Percentiles rank a stretch among this genome's conserved stretches.
Evolutionary conservation across 1,140 invertebrate species (phyloP).

Genomic region (Cyrtorhinus lividipennis): DNA sequence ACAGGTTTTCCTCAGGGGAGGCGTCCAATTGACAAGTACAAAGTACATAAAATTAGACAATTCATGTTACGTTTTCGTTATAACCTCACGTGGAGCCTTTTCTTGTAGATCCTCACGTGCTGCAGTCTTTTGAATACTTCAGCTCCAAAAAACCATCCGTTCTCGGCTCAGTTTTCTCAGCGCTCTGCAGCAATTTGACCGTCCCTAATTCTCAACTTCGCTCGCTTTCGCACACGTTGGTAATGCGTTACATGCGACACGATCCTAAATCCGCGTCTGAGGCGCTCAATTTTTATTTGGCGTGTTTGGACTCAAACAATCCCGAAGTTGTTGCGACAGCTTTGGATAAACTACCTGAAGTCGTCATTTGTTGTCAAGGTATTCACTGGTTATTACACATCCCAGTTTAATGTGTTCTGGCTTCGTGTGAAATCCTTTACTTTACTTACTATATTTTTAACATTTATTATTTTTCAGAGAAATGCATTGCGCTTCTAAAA

Average conservation of each 20-base stretch:
- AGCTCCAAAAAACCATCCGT: neutral
- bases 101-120: neutral
- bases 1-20: no score
- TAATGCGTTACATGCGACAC: conserved; percentile 48
- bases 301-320: conserved; percentile 61
- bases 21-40: no score
- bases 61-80: no score
- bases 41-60: no score
- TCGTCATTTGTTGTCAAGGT: conserved; percentile 65
- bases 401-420: neutral
- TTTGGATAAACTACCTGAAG: conserved; percentile 68
- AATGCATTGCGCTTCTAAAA: conserved; percentile 38
- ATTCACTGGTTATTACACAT: conserved; percentile 22
- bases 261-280: conserved; percentile 40
- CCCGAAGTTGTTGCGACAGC: conserved; percentile 62
- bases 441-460: neutral
- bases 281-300: conserved; percentile 57
- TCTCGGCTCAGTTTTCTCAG: neutral
- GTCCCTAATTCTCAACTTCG: conserved; percentile 9
- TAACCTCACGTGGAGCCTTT: no score
- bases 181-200: neutral
- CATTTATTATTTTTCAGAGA: conserved; percentile 40
- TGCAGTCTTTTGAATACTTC: neutral
- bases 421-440: neutral
- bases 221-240: conserved; percentile 41